Base-by-base conservation (phyloP, 2,888 invertebrate species). In the Bombylius major region DNA sequence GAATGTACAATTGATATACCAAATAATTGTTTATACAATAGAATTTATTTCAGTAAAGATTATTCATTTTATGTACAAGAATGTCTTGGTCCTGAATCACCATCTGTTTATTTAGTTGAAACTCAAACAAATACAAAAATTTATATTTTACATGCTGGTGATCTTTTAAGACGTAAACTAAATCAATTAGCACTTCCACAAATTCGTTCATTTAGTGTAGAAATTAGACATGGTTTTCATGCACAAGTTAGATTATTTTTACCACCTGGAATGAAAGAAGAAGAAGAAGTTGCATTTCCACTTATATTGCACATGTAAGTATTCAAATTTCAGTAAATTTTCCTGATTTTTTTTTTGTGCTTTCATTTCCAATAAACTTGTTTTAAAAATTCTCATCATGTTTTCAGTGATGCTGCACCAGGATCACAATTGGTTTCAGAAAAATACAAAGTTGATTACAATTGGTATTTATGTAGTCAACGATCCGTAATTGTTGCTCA, bases 391-490 rank as follows among this genome's bases (percentile, higher is more conserved):
- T 14, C 1, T 13, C 6, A 46, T 3, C 5, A n/a, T 5, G 4
- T 8, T 53, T 56, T 8, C 67, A 87, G 88, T 13, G 86, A 87
- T 69, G 86, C 83, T 7, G 81, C 84, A 11, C 95, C 95, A 0
- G 90, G 89, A 4, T 83, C 87, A 0, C 94, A 94, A 72, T 75
- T 86, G 63, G 93, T 94, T 11, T 87, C 88, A 5, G 86, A 90
- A 65, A 79, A 82, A 60, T 94, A 87, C 80, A 77, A 80, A 46
- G 77, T 90, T 0, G 84, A 84, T 57, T 93, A 91, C 89, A 84
- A 87, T 53, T 87, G 89, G 78, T 93, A 91, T 73, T 75, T 95
- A 54, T 82, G 88, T 5, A 86, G 89, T 53, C 83, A 86, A 14
- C 80, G 87, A 61, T 87, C 88, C 69, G 88, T 89, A 68, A 86